A percentile compares a stretch with the other conserved stretches of the same genome.
Conservation (phyloP, 2,113 vertebrate genomes). For the Alosa alosa region DNA sequence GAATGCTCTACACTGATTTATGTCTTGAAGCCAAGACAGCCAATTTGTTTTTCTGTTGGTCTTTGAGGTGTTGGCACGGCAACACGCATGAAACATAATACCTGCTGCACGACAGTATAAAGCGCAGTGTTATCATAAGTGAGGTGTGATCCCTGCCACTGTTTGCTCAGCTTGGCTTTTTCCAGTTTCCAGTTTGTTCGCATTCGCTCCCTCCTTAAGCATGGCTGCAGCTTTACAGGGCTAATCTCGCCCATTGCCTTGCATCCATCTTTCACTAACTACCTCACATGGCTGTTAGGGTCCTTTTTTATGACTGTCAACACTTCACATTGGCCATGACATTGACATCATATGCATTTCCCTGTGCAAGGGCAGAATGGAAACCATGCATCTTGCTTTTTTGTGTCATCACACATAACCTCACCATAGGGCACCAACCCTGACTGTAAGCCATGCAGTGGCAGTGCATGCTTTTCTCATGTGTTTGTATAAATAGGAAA, state of each 20-base stretch:
- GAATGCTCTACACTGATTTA: neutral
- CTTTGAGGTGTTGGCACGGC: constrained; percentile 70
- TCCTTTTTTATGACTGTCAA: constrained; percentile 64
- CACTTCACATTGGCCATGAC: constrained; percentile 63
- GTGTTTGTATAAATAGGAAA: neutral
- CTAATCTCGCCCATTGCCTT: constrained; percentile 54
- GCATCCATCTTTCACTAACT: constrained; percentile 59
- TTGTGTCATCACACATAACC: constrained; percentile 49
- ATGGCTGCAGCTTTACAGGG: constrained; percentile 34
- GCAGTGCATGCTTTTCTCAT: neutral
- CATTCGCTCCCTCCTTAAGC: constrained; percentile 42
- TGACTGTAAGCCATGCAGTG: neutral
- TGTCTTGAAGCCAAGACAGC: constrained; percentile 56
- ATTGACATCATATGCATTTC: constrained; percentile 67
- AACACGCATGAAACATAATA: constrained; percentile 65
- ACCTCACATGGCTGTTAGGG: constrained; percentile 62
- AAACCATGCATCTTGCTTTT: constrained; percentile 36
- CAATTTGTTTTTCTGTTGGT: constrained; percentile 61
- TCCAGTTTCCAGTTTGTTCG: constrained; percentile 54
- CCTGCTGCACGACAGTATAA: constrained; percentile 56
- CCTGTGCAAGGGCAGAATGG: constrained; percentile 49
- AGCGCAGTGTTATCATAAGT: constrained; percentile 64
- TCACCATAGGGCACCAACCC: neutral
- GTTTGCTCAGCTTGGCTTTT: constrained; percentile 73
- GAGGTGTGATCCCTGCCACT: constrained; percentile 62